Conservation (phyloP, 2,888 invertebrate species). For the Drosophila mimica region DNA sequence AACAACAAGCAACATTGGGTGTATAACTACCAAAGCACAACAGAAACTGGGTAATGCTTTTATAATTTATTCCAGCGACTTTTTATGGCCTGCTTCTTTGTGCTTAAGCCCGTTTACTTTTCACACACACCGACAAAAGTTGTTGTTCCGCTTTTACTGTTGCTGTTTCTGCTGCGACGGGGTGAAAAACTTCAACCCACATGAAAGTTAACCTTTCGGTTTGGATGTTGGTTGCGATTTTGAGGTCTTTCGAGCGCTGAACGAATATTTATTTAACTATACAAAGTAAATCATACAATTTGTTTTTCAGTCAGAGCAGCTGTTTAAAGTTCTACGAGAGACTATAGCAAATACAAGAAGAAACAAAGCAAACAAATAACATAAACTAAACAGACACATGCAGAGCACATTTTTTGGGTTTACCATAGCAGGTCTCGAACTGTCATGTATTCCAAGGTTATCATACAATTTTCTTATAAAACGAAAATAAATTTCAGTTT, state of each 20-base stretch:
- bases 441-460: slow-evolving; percentile 32
- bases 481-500: slow-evolving; percentile 67
- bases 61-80: slow-evolving; percentile 68
- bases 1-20: slow-evolving; percentile 13
- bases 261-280: slow-evolving; percentile 7
- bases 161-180: slow-evolving; percentile 5
- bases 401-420: slow-evolving; percentile 13
- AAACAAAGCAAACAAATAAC: slow-evolving; percentile 32
- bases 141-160: slow-evolving; percentile 23
- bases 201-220: slow-evolving; percentile 55
- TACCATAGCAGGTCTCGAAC: slow-evolving; percentile 17
- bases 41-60: slow-evolving; percentile 73
- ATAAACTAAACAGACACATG: slow-evolving; percentile 13
- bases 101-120: slow-evolving; percentile 38
- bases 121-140: slow-evolving; percentile 42
- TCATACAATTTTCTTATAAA: slow-evolving; percentile 52
- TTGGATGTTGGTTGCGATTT: slow-evolving; percentile 20
- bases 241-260: slow-evolving; percentile 31
- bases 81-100: slow-evolving; percentile 56
- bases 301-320: slow-evolving; percentile 31
- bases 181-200: slow-evolving; percentile 37
- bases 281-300: slow-evolving; percentile 38
- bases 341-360: slow-evolving; percentile 49
- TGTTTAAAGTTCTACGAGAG: slow-evolving; percentile 47
- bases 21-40: slow-evolving; percentile 31